These are phyloP conservation scores for Triops longicaudatus DNA, from an alignment of 1,140 invertebrate genomes.

Conservation along the genomic window DNA sequence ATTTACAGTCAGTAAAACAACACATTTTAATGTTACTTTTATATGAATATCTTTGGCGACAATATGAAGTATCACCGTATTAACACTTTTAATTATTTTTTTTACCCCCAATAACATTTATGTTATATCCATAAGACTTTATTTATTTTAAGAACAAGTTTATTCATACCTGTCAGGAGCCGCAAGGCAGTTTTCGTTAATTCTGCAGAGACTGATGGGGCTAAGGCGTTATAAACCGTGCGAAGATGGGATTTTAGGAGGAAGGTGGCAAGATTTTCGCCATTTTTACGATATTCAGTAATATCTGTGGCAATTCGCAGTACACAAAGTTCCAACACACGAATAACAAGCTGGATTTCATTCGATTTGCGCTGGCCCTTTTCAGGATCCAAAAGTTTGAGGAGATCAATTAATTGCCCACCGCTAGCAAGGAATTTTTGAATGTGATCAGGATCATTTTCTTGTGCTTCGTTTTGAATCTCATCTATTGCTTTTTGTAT, in stretches of 20 bases:
- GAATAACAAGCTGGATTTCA: background rate
- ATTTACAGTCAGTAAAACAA: too few species aligned
- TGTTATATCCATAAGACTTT: too few species aligned
- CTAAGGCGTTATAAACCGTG: conserved; percentile 20
- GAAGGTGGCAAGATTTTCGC: conserved; percentile 11
- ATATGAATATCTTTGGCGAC: too few species aligned
- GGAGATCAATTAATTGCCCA: background rate
- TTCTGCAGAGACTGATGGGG: conserved; percentile 17
- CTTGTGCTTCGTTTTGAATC: background rate
- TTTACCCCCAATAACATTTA: too few species aligned
- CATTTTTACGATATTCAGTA: conserved; percentile 22
- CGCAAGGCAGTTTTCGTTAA: conserved; percentile 19
- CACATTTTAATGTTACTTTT: too few species aligned
- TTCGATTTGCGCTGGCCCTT: background rate
- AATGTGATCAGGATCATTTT: conserved; percentile 16
- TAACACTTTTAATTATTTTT: too few species aligned
- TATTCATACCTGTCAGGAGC: conserved; percentile 18
- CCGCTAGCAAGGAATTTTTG: background rate
- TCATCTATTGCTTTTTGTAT: conserved; percentile 18
- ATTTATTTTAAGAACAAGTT: background rate
- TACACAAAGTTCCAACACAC: background rate
- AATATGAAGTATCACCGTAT: too few species aligned
- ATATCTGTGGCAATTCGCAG: conserved; percentile 21
- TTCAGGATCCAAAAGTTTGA: background rate
- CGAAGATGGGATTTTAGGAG: conserved; percentile 23